Evolutionary conservation across 2,888 invertebrate genomes (phyloP).

Genomic region (Acronicta aceris): DNA sequence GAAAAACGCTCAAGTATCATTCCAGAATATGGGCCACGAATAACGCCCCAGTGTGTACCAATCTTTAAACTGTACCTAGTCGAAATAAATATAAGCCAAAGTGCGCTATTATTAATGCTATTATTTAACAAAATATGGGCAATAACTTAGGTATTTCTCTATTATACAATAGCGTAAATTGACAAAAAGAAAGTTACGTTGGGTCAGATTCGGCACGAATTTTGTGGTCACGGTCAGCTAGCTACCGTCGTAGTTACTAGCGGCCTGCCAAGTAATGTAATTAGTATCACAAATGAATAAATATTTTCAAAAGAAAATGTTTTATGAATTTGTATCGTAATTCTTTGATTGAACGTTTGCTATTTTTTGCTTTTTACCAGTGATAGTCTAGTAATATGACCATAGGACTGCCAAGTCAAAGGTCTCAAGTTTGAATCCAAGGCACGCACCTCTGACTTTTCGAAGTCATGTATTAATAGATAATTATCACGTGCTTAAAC

Average conservation of each 20-base stretch:
- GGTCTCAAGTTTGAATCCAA: too few species aligned
- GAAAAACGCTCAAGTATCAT: too few species aligned
- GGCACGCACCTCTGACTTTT: too few species aligned
- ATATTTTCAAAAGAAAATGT: constrained; percentile 20
- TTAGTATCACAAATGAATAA: constrained; percentile 5
- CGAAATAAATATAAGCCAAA: constrained; percentile 23
- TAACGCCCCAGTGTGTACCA: background rate
- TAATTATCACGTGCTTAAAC: too few species aligned
- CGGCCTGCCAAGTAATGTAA: constrained; percentile 5
- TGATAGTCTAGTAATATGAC: too few species aligned
- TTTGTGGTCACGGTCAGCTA: constrained; percentile 82
- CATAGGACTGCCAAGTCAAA: too few species aligned
- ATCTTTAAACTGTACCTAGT: constrained; percentile 7
- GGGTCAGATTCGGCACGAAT: constrained; percentile 74
- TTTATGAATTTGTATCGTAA: background rate
- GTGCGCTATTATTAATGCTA: constrained; percentile 56
- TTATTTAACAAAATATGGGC: constrained; percentile 57
- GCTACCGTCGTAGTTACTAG: constrained; percentile 42
- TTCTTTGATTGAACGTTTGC: constrained; percentile 4
- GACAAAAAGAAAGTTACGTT: constrained; percentile 73
- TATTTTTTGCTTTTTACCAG: constrained; percentile 15
- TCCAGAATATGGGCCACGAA: too few species aligned
- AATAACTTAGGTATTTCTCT: constrained; percentile 58
- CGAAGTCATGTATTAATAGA: too few species aligned
- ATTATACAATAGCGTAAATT: constrained; percentile 75